Conservation (phyloP, 2,888 invertebrate species). For the Zele albiditarsus region DNA sequence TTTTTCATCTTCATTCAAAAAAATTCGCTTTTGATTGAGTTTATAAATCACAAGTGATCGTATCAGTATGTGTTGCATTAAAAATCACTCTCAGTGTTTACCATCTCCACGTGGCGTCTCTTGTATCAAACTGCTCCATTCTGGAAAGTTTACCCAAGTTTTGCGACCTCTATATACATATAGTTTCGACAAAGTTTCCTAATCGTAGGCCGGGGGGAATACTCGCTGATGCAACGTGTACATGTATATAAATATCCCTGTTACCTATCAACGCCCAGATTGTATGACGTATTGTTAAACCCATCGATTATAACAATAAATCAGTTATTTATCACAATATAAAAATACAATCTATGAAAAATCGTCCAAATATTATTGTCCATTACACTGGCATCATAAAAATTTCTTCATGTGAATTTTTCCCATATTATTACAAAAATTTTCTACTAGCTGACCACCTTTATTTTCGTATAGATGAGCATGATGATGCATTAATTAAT, state of each 20-base stretch:
- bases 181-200: constrained; percentile 60
- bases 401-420: no score
- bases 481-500: no score
- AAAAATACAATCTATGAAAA: no score
- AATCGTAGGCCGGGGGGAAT: constrained; percentile 60
- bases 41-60: constrained; percentile 13
- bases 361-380: no score
- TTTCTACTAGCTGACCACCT: no score
- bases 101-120: constrained; percentile 58
- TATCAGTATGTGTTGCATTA: constrained; percentile 10
- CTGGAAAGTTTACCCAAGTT: constrained; percentile 52
- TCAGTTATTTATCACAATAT: no score
- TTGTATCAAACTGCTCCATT: constrained; percentile 47
- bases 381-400: no score
- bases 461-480: no score
- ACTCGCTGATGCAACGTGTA: constrained; percentile 40
- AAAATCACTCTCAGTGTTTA: constrained; percentile 55
- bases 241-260: constrained; percentile 2
- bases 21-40: not conserved
- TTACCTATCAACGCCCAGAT: not conserved
- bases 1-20: not conserved
- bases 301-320: not conserved
- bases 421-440: no score
- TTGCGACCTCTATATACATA: constrained; percentile 29
- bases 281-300: constrained; percentile 23